Evolutionary conservation across 2,888 invertebrate genomes (phyloP).

Genomic region (Eupithecia abbreviata): DNA sequence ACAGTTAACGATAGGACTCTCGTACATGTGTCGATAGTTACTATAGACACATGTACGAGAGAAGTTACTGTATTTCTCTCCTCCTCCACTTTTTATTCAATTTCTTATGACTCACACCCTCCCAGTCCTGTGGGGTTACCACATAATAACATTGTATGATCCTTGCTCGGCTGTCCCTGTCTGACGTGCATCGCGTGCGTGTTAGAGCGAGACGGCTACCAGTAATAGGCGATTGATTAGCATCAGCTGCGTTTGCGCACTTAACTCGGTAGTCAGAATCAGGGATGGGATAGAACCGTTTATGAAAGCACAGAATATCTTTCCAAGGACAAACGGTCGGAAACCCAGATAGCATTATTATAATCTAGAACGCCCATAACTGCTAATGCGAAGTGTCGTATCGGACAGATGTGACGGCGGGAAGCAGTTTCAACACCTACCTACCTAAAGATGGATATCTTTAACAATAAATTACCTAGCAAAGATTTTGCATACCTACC

Average conservation of each 20-base stretch:
- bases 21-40: no score
- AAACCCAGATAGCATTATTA: neutral
- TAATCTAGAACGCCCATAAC: neutral
- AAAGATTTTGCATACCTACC: neutral
- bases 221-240: conserved; percentile 45
- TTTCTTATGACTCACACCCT: conserved; percentile 38
- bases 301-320: neutral
- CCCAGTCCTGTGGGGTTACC: conserved; percentile 46
- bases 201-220: conserved; percentile 34
- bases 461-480: neutral
- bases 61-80: no score
- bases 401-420: no score
- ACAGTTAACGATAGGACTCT: no score
- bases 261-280: conserved; percentile 34
- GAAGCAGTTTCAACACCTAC: neutral
- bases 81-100: neutral
- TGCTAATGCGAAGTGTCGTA: neutral
- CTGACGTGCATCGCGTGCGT: neutral
- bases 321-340: neutral
- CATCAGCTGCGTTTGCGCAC: conserved; percentile 48
- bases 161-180: conserved; percentile 40
- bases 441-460: neutral
- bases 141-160: conserved; percentile 48
- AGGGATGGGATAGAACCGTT: conserved; percentile 13
- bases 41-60: no score